These are phyloP conservation scores for Coregonus ussuriensis DNA, from an alignment of 2,797 vertebrate species.

Conservation along the genomic window DNA sequence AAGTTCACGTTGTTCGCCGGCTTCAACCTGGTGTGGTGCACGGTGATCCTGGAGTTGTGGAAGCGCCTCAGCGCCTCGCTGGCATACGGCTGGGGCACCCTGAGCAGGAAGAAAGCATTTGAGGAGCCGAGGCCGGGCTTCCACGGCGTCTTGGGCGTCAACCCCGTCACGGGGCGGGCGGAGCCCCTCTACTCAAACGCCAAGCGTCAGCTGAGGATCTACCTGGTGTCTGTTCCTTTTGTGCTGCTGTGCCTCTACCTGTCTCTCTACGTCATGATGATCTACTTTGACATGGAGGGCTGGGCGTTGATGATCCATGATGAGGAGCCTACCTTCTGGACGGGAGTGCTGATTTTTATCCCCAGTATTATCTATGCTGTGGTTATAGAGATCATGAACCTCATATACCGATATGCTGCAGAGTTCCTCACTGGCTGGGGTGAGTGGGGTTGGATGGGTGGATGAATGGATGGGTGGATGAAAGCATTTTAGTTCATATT, in stretches of 20 bases:
- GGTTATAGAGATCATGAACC: slow-evolving; percentile 95
- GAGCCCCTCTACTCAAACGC: slow-evolving; percentile 89
- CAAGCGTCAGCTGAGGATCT: slow-evolving; percentile 88
- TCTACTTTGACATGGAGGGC: slow-evolving; percentile 91
- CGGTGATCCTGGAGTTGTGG: slow-evolving; percentile 93
- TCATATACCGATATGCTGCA: slow-evolving; percentile 89
- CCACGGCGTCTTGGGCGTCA: slow-evolving; percentile 88
- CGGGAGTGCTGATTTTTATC: slow-evolving; percentile 80
- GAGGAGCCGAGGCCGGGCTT: slow-evolving; percentile 95
- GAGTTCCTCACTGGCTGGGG: slow-evolving; percentile 95
- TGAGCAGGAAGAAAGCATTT: slow-evolving; percentile 91
- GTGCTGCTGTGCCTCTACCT: slow-evolving; percentile 92
- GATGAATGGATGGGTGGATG: too few relatives aligned
- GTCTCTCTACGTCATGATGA: slow-evolving; percentile 91
- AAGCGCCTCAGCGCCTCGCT: slow-evolving; percentile 86
- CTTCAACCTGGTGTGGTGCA: slow-evolving; percentile 95
- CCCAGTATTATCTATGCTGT: slow-evolving; percentile 94
- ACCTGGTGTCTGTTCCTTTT: slow-evolving; percentile 93
- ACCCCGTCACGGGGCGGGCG: slow-evolving; percentile 86
- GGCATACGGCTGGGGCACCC: slow-evolving; percentile 89
- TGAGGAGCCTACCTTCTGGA: slow-evolving; percentile 77
- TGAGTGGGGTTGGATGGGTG: slow-evolving; percentile 67
- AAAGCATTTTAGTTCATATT: too few relatives aligned
- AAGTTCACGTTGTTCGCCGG: slow-evolving; percentile 92
- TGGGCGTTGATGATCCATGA: slow-evolving; percentile 80